Base-by-base conservation (phyloP, 2,888 invertebrate genomes). In the Lagria hirta region DNA sequence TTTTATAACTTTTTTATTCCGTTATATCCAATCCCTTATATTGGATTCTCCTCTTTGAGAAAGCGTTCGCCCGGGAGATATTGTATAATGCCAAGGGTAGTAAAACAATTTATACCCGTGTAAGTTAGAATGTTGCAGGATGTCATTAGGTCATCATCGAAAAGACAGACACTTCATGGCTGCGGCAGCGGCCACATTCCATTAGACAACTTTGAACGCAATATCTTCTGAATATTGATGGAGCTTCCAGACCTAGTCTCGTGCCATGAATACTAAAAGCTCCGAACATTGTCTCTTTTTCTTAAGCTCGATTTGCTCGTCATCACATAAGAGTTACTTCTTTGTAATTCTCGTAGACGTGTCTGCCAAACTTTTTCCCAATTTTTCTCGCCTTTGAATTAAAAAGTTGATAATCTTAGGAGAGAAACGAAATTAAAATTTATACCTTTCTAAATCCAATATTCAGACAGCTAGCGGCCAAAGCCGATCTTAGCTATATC, bases 371-470 rank as follows among this genome's bases (percentile, higher is more conserved):
- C 15, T 13, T 17, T 24, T 30, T 17, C 21, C 27, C 28, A 37
- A 37, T 22, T 38, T 15, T 10, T 5, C 22, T 13, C 18, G 24
- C 34, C 16, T 23, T 10, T 13, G 11, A 6, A 37, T n/a, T 5
- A 43, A 48, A 43, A 48, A 47, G 32, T 28, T 48, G 43, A 48
- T 48, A 43, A 48, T 43, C 48, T 43, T 43, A 48, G 43, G 38
- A 38, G 38, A 33, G 30, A 21, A 27, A 30, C 37, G 64, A 68
- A 68, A 69, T 69, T 67, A 65, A 66, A 68, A 69, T 69, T 69
- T 70, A 70, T 69, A 69, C 67, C 64, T 61, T 60, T 58, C 57
- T 62, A 65, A 66, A 68, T 65, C 66, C 67, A 61, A 62, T 61
- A 58, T 61, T 54, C 59, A 52, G 52, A 42, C 49, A 43, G 51